A percentile compares a stretch with the other conserved stretches of the same genome.
Evolutionary conservation across 30 jellyfish, hydroid and myxozoan species (phyloP).

Genomic region (Pelagia noctiluca): DNA sequence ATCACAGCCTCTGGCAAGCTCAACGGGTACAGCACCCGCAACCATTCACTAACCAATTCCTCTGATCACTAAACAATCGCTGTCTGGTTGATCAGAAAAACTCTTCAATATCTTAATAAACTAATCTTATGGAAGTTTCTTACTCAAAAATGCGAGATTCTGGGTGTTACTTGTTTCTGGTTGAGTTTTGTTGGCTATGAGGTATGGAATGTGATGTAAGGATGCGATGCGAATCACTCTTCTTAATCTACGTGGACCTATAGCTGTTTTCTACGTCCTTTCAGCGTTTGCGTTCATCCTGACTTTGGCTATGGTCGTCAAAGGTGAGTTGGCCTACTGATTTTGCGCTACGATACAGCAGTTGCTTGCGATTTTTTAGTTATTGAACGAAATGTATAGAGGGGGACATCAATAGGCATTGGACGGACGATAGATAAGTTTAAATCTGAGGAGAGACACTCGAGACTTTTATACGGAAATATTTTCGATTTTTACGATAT

Average conservation of each 20-base stretch:
- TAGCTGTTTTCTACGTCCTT: slow-evolving; percentile 30
- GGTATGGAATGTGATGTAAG: slow-evolving; percentile 11
- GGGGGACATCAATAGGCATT: background rate
- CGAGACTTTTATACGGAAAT: background rate
- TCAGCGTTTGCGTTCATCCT: slow-evolving; percentile 32
- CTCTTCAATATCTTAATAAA: no score
- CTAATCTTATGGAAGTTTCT: no score
- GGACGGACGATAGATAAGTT: background rate
- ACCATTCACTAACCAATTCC: no score
- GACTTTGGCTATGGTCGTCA: slow-evolving; percentile 50
- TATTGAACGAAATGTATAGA: background rate
- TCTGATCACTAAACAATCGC: no score
- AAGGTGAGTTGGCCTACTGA: slow-evolving; percentile 28
- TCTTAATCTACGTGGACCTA: slow-evolving; percentile 42
- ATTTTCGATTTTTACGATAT: background rate
- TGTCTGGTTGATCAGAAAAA: no score
- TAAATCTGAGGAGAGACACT: background rate
- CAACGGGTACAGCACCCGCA: no score
- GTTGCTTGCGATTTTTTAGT: background rate
- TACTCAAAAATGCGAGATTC: no score
- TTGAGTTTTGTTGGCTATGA: slow-evolving; percentile 3
- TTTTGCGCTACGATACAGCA: background rate
- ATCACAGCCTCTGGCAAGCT: no score
- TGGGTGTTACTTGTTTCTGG: no score
- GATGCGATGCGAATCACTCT: slow-evolving; percentile 63